These are phyloP conservation scores for Drosophila neonasuta DNA, from an alignment of 2,888 invertebrate genomes.

Conservation along the genomic window DNA sequence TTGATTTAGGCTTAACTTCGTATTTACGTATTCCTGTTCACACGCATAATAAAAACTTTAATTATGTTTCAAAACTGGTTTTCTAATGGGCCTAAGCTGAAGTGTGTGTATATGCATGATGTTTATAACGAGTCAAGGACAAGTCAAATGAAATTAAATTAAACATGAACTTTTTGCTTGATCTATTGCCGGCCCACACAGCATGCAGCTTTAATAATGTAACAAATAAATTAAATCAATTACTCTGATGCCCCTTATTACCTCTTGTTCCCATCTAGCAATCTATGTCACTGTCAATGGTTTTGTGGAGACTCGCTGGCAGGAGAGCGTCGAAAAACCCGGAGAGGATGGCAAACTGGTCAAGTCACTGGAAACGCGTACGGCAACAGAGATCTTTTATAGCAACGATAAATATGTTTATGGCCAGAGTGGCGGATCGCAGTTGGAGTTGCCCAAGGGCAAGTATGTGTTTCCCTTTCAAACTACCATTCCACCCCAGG, in stretches of 20 bases:
- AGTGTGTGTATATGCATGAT: slow-evolving; percentile 5
- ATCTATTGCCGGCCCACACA: slow-evolving; percentile 15
- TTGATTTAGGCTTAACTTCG: neutral
- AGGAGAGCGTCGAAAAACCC: slow-evolving; percentile 76
- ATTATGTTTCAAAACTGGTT: slow-evolving; percentile 45
- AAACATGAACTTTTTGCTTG: slow-evolving; percentile 36
- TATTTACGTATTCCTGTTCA: neutral
- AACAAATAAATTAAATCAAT: slow-evolving; percentile 61
- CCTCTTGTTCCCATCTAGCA: slow-evolving; percentile 57
- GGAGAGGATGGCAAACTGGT: slow-evolving; percentile 78
- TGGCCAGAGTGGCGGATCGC: slow-evolving; percentile 83
- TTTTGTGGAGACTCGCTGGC: slow-evolving; percentile 81
- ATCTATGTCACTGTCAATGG: slow-evolving; percentile 80
- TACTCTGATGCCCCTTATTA: slow-evolving; percentile 15
- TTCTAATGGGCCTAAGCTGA: slow-evolving; percentile 7
- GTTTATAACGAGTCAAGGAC: slow-evolving; percentile 19
- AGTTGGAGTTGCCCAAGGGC: slow-evolving; percentile 88
- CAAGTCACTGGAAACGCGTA: slow-evolving; percentile 75
- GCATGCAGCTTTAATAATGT: slow-evolving; percentile 38
- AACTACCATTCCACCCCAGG: slow-evolving; percentile 84
- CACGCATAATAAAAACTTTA: neutral
- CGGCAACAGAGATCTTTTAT: slow-evolving; percentile 79
- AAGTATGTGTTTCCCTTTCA: slow-evolving; percentile 89
- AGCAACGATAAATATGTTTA: slow-evolving; percentile 80
- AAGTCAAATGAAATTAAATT: slow-evolving; percentile 38